Evolutionary conservation across 1,140 invertebrate genomes (phyloP).

Genomic region (Drosophila equinoxialis): DNA sequence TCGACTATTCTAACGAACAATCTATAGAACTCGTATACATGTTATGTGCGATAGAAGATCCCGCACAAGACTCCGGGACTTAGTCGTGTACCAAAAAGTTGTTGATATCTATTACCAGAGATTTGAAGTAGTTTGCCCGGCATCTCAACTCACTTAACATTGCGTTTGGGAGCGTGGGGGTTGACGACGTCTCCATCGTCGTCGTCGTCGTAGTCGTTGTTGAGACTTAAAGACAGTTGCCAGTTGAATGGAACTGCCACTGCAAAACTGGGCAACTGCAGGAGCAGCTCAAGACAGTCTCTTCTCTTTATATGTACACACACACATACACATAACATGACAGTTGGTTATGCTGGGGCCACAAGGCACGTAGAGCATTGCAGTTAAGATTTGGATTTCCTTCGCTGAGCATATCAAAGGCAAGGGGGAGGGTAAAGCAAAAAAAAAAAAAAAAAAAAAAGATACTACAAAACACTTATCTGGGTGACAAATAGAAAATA

Average conservation of each 20-base stretch:
- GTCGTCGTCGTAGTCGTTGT: slow-evolving; percentile 17
- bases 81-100: slow-evolving; percentile 61
- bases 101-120: slow-evolving; percentile 77
- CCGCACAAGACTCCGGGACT: slow-evolving; percentile 40
- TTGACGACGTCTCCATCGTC: neutral
- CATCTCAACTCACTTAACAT: slow-evolving; percentile 73
- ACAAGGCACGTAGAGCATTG: slow-evolving; percentile 76
- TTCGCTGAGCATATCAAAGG: slow-evolving; percentile 60
- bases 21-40: slow-evolving; percentile 32
- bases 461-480: slow-evolving; percentile 79
- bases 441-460: slow-evolving; percentile 40
- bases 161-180: slow-evolving; percentile 7
- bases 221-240: slow-evolving; percentile 69
- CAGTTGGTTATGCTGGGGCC: slow-evolving; percentile 63
- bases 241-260: slow-evolving; percentile 68
- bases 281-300: slow-evolving; percentile 1
- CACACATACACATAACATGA: slow-evolving; percentile 52
- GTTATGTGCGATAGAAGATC: slow-evolving; percentile 30
- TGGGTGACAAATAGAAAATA: slow-evolving; percentile 78
- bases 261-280: slow-evolving; percentile 39
- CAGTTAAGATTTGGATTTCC: slow-evolving; percentile 79
- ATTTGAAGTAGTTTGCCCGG: slow-evolving; percentile 74
- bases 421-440: neutral
- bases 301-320: neutral
- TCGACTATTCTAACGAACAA: slow-evolving; percentile 44